phyloP scores from a whole-genome alignment of 2,113 vertebrate genomes.

The Gavialis gangeticus region DNA sequence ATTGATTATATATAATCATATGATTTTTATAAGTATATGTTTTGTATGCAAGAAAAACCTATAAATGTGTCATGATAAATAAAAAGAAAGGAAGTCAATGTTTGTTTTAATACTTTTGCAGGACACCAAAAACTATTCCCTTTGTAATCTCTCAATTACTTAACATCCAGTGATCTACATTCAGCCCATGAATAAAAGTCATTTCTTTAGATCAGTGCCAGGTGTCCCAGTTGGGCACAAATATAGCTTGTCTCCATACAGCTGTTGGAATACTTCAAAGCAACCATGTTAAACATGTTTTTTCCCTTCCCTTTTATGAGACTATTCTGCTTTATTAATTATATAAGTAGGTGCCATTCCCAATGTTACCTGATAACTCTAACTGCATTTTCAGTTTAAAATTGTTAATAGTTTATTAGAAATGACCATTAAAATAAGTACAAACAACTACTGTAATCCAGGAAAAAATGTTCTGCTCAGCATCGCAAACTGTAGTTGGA shows the following conservation, averaged over 20 bases:
- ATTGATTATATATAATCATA: not conserved
- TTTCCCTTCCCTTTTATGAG: not conserved
- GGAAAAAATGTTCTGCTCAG: not conserved
- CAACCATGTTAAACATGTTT: constrained; percentile 10
- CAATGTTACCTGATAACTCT: not conserved
- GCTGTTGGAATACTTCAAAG: constrained; percentile 53
- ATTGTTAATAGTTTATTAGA: not conserved
- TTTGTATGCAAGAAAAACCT: not conserved
- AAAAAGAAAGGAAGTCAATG: not conserved
- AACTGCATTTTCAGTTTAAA: not conserved
- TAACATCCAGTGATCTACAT: not conserved
- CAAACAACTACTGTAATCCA: not conserved
- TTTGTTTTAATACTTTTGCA: not conserved
- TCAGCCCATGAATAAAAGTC: not conserved
- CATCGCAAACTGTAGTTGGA: not conserved
- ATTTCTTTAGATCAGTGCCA: constrained; percentile 21
- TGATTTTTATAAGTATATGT: not conserved
- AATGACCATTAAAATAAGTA: not conserved
- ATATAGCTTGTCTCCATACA: not conserved
- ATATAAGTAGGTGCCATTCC: not conserved
- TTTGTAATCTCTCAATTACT: not conserved
- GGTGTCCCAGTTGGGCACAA: constrained; percentile 10
- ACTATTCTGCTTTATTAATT: not conserved
- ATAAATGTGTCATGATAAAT: not conserved
- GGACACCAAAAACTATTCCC: not conserved